Percentiles rank a stretch among this genome's conserved stretches.
phyloP scores from a whole-genome alignment of 2,888 invertebrate genomes.

The Volucella inflata region DNA sequence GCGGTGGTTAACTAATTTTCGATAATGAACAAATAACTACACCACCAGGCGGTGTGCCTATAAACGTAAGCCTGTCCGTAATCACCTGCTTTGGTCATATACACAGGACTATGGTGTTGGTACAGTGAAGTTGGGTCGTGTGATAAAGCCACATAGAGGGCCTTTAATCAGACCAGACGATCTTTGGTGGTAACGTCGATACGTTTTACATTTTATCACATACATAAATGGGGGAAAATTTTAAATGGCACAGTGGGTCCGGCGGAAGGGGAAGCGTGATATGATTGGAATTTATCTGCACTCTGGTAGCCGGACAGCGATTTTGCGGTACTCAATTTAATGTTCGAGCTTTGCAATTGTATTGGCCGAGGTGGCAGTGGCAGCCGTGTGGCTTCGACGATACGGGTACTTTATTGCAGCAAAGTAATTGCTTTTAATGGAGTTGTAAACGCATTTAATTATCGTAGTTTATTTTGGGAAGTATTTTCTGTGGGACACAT shows the following conservation, averaged over 20 bases:
- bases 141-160: constrained; percentile 55
- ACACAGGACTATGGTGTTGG: constrained; percentile 28
- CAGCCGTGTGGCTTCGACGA: neutral
- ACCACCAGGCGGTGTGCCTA: constrained; percentile 65
- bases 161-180: constrained; percentile 62
- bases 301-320: constrained; percentile 53
- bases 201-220: constrained; percentile 43
- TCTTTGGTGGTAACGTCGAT: constrained; percentile 54
- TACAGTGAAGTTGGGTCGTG: constrained; percentile 38
- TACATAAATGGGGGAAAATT: neutral
- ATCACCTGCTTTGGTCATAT: constrained; percentile 54
- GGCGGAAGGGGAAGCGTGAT: constrained; percentile 8
- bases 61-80: constrained; percentile 58
- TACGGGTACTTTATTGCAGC: constrained; percentile 52
- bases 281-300: constrained; percentile 69
- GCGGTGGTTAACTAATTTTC: constrained; percentile 75
- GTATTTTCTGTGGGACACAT: constrained; percentile 57
- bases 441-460: constrained; percentile 72
- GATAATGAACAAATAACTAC: constrained; percentile 73
- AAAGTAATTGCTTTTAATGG: constrained; percentile 72
- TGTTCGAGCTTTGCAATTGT: constrained; percentile 18
- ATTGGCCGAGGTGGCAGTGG: constrained; percentile 11
- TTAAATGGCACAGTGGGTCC: constrained; percentile 13
- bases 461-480: constrained; percentile 65
- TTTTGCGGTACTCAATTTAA: constrained; percentile 60